phyloP scores from a whole-genome alignment of 2,797 vertebrate species.

The Mormyrops boulengeri region DNA sequence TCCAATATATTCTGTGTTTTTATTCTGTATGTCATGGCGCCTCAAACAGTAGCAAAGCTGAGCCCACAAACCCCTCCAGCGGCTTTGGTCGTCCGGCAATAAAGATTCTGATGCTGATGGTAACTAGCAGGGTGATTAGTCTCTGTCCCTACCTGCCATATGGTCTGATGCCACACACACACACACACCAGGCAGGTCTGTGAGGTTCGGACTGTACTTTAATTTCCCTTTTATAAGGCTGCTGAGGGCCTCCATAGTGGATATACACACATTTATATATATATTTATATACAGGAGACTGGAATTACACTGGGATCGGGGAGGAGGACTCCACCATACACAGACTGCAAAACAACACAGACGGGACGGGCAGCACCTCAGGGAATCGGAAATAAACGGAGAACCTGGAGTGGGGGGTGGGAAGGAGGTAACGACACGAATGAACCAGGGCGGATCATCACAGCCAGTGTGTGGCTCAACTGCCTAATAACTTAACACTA shows the following conservation, averaged over 20 bases:
- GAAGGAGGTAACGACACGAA: conserved; percentile 48
- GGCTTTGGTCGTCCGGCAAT: not conserved
- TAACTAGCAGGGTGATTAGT: not conserved
- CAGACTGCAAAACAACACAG: conserved; percentile 73
- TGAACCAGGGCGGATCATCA: conserved; percentile 33
- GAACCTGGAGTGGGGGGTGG: conserved; percentile 22
- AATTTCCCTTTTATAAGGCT: conserved; percentile 72
- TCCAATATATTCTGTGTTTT: not conserved
- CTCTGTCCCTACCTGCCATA: not conserved
- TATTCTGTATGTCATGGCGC: not conserved
- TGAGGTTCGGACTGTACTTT: conserved; percentile 69
- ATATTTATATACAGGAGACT: conserved; percentile 65
- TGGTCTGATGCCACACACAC: not conserved
- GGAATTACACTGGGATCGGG: conserved; percentile 58
- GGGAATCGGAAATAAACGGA: conserved; percentile 57
- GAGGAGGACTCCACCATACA: conserved; percentile 65
- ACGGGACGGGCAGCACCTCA: conserved; percentile 58
- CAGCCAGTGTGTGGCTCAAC: conserved; percentile 53
- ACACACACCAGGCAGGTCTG: not conserved
- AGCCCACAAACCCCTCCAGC: not conserved
- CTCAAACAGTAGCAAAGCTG: not conserved
- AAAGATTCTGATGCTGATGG: not conserved
- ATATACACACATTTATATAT: conserved; percentile 66
- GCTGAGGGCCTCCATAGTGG: conserved; percentile 66
- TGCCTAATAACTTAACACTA: conserved; percentile 70